Conservation (phyloP, 2,888 invertebrate species). For the Eulithis prunata region DNA sequence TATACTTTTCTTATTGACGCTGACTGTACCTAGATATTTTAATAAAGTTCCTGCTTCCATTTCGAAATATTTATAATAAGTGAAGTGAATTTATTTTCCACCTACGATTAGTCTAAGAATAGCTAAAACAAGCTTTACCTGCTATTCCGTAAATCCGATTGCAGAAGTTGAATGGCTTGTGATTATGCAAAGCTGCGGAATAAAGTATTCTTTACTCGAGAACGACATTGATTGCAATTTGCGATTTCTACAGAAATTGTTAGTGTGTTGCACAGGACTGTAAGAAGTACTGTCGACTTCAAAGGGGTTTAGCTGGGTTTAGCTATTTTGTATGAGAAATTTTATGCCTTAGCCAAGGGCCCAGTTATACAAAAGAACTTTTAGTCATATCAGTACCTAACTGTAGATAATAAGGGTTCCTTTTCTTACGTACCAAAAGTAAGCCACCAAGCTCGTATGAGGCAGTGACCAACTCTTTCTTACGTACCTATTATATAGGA, state of each 20-base stretch:
- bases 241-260: conserved; percentile 61
- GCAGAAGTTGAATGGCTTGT: conserved; percentile 20
- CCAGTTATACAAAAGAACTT: background rate
- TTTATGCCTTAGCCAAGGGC: too few species aligned
- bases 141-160: conserved; percentile 21
- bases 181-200: conserved; percentile 23
- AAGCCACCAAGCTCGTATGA: too few species aligned
- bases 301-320: background rate
- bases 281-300: conserved; percentile 4
- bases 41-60: background rate
- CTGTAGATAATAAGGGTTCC: too few species aligned
- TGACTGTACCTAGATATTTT: background rate
- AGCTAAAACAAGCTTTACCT: conserved; percentile 17
- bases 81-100: conserved; percentile 10
- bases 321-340: background rate
- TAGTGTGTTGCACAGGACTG: conserved; percentile 35
- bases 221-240: conserved; percentile 60
- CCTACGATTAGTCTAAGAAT: conserved; percentile 23
- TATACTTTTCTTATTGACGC: too few species aligned
- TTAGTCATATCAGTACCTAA: background rate
- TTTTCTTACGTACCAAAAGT: too few species aligned
- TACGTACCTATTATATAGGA: too few species aligned
- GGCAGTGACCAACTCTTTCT: too few species aligned
- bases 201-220: conserved; percentile 18
- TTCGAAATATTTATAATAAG: background rate